phyloP scores from a whole-genome alignment of 2,113 vertebrate genomes.

The Phylloscopus trochilus region DNA sequence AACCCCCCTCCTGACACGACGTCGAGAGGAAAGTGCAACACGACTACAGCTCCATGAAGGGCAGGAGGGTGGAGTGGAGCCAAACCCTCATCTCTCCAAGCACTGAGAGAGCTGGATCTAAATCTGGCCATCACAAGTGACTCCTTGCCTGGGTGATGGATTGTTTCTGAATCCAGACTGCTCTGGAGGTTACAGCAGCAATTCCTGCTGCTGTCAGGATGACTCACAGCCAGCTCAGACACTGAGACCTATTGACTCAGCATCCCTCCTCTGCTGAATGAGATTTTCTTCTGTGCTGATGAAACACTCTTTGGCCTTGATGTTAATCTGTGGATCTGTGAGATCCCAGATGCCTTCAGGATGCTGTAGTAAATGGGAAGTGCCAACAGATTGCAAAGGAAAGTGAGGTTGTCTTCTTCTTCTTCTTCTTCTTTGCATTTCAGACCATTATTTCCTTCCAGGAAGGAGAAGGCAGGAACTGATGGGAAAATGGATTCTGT shows the following conservation, averaged over 20 bases:
- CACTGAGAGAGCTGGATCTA: background rate
- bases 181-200: background rate
- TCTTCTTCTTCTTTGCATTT: background rate
- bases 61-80: background rate
- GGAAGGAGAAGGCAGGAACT: background rate
- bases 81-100: background rate
- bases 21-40: fast-evolving
- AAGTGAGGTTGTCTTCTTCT: background rate
- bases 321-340: background rate
- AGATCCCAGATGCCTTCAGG: background rate
- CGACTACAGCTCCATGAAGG: background rate
- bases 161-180: background rate
- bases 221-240: background rate
- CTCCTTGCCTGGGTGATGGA: background rate
- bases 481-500: background rate
- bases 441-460: background rate
- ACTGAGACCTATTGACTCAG: constrained; percentile 11
- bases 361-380: background rate
- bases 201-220: background rate
- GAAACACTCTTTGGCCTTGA: background rate
- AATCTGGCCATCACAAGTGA: background rate
- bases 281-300: background rate
- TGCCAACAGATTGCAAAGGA: background rate
- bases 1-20: fast-evolving
- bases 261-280: background rate